Percentiles rank a stretch among this genome's conserved stretches.
phyloP scores from a whole-genome alignment of 2,113 vertebrate species.

The Nycticryphes semicollaris region DNA sequence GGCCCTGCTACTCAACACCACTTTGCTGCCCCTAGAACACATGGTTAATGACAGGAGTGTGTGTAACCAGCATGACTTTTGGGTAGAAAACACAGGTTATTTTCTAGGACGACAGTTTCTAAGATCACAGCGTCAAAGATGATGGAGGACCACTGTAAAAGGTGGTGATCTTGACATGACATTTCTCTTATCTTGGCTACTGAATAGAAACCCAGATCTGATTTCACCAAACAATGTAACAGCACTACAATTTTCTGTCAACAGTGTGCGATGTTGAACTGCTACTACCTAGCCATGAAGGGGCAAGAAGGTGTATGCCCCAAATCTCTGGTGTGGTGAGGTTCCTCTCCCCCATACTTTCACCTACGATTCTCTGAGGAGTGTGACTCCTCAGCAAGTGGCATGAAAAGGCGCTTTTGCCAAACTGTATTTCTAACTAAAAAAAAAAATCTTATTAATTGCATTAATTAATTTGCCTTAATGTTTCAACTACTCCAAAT shows the following conservation, averaged over 20 bases:
- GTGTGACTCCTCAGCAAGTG: rapidly evolving
- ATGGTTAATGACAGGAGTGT: neutral
- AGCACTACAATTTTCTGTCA: neutral
- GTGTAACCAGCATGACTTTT: neutral
- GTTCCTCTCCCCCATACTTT: neutral
- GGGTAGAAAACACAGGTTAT: neutral
- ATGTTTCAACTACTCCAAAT: neutral
- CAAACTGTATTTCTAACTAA: neutral
- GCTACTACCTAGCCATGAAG: neutral
- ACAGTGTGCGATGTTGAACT: neutral
- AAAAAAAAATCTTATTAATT: neutral
- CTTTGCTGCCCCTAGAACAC: neutral
- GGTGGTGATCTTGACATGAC: neutral
- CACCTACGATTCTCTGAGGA: neutral
- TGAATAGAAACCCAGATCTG: neutral
- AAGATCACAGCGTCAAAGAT: neutral
- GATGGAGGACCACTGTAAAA: neutral
- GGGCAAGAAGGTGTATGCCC: neutral
- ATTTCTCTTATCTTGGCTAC: neutral
- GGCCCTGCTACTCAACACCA: neutral
- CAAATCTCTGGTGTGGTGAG: neutral
- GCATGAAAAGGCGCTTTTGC: neutral
- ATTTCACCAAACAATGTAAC: neutral
- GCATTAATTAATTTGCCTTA: neutral
- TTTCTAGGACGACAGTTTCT: neutral